A percentile compares a stretch with the other conserved stretches of the same genome.
phyloP scores from a whole-genome alignment of 2,113 vertebrate species.

The Trematocara unimaculatum region DNA sequence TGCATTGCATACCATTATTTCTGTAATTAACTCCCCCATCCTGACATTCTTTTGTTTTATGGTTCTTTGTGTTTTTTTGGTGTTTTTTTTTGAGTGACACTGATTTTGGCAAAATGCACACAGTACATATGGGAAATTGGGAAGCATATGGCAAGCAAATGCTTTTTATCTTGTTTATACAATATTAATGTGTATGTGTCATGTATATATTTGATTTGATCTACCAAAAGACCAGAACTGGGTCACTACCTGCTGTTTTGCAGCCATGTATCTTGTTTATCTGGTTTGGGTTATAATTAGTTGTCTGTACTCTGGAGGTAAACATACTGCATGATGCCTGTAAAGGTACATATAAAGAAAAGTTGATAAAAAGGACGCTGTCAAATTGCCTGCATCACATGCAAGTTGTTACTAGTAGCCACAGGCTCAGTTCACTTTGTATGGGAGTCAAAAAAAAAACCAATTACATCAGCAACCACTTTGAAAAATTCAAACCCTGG shows the following conservation, averaged over 20 bases:
- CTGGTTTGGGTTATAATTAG: conserved; percentile 7
- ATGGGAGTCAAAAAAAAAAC: background rate
- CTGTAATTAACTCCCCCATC: background rate
- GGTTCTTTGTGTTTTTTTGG: background rate
- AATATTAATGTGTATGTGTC: background rate
- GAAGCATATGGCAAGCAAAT: background rate
- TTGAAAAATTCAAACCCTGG: conserved; percentile 40
- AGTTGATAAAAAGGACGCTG: background rate
- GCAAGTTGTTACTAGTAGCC: background rate
- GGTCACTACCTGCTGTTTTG: background rate
- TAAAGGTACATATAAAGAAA: background rate
- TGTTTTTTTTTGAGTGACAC: background rate
- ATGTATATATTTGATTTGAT: conserved; percentile 4
- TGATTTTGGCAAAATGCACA: background rate
- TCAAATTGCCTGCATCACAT: conserved; percentile 2
- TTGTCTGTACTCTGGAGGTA: background rate
- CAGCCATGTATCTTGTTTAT: background rate
- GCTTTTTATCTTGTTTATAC: background rate
- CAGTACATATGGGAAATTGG: background rate
- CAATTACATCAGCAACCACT: conserved; percentile 46
- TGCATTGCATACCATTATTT: background rate
- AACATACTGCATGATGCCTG: background rate
- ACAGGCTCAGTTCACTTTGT: conserved; percentile 8
- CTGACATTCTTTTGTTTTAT: background rate
- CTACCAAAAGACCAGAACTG: background rate